phyloP scores from a whole-genome alignment of 2,888 invertebrate genomes.

The Chrysolina haemoptera region DNA sequence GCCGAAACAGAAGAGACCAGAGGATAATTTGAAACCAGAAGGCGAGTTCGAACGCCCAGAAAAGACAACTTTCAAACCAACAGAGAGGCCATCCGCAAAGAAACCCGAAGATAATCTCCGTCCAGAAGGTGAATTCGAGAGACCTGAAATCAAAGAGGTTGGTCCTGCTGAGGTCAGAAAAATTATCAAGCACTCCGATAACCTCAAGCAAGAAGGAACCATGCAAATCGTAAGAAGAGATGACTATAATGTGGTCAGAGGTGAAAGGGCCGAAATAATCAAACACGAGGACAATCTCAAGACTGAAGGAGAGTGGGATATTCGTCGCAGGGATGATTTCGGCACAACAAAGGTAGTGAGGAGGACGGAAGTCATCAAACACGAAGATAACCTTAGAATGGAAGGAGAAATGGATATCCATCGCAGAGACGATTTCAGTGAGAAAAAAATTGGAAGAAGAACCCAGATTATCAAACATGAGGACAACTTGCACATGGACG shows the following conservation, averaged over 20 bases:
- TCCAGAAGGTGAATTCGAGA: slow-evolving; percentile 70
- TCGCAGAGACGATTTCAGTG: slow-evolving; percentile 72
- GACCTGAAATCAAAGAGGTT: slow-evolving; percentile 66
- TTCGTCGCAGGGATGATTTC: slow-evolving; percentile 71
- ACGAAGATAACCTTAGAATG: slow-evolving; percentile 78
- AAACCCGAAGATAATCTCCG: slow-evolving; percentile 66
- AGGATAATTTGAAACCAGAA: slow-evolving; percentile 72
- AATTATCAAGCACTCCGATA: slow-evolving; percentile 69
- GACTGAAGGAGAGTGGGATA: slow-evolving; percentile 68
- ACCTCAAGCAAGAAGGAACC: slow-evolving; percentile 74
- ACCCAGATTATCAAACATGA: slow-evolving; percentile 75
- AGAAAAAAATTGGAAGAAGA: slow-evolving; percentile 71
- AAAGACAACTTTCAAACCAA: slow-evolving; percentile 66
- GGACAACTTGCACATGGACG: slow-evolving; percentile 77
- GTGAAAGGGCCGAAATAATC: slow-evolving; percentile 75
- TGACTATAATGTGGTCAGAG: slow-evolving; percentile 71
- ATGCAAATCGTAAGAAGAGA: slow-evolving; percentile 65
- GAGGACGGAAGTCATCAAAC: slow-evolving; percentile 74
- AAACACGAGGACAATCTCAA: slow-evolving; percentile 79
- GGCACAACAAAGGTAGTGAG: slow-evolving; percentile 71
- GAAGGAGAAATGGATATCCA: slow-evolving; percentile 72
- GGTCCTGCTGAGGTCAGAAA: slow-evolving; percentile 76
- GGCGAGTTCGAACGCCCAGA: slow-evolving; percentile 72
- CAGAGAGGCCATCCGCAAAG: slow-evolving; percentile 66
- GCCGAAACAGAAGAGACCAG: slow-evolving; percentile 62